Conservation (phyloP, 2,797 vertebrate genomes). For the Mormyrus proboscirostris region DNA sequence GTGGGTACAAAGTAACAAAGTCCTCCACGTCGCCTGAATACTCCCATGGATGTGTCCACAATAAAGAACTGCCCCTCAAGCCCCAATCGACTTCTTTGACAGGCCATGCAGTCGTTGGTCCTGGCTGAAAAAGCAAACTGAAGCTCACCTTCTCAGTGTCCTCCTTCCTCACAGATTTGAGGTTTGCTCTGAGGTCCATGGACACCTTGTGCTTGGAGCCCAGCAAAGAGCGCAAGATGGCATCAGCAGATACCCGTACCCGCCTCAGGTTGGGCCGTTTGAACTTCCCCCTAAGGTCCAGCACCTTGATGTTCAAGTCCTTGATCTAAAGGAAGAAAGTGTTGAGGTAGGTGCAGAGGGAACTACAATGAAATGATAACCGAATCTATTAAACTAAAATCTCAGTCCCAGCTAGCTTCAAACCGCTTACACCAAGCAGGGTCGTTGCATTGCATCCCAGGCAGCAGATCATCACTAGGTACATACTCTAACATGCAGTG, state of each 20-base stretch:
- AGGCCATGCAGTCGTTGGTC: not conserved
- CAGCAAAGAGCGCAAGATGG: slow-evolving; percentile 88
- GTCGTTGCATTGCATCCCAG: not conserved
- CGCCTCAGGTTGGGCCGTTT: slow-evolving; percentile 82
- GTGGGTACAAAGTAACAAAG: not conserved
- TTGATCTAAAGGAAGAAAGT: slow-evolving; percentile 68
- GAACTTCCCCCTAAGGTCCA: slow-evolving; percentile 90
- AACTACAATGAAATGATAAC: not conserved
- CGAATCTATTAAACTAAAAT: not conserved
- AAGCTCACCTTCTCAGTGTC: slow-evolving; percentile 85
- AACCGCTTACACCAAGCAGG: not conserved
- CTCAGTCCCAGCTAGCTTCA: not conserved
- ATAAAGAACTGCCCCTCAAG: not conserved
- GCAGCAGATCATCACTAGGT: not conserved
- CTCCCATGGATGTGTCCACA: not conserved
- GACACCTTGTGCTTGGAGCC: slow-evolving; percentile 98
- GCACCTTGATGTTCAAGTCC: slow-evolving; percentile 88
- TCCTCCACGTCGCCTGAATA: not conserved
- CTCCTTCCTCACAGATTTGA: slow-evolving; percentile 97
- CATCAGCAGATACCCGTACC: slow-evolving; percentile 86
- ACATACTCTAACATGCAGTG: not conserved
- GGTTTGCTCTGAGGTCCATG: slow-evolving; percentile 89
- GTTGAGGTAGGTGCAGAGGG: not conserved
- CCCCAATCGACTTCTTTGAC: not conserved
- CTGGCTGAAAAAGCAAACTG: not conserved